Conservation (phyloP, 2,113 vertebrate species). For the Marcusenius ussheri region DNA sequence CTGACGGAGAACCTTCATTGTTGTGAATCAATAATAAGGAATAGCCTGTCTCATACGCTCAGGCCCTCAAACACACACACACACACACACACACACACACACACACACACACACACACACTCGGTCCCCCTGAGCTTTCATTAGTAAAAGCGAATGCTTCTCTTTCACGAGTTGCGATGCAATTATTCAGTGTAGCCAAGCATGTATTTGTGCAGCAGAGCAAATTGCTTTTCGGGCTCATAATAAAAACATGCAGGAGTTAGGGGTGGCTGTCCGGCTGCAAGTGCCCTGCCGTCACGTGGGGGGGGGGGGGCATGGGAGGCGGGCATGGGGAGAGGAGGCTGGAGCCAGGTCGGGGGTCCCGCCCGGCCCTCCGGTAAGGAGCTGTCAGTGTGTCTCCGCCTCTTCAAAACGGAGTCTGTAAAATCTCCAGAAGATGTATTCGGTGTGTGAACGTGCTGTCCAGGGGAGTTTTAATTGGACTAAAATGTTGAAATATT, state of each 20-base stretch:
- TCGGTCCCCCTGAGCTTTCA: not conserved
- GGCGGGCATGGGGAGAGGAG: not conserved
- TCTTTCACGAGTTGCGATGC: not conserved
- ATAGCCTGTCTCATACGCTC: not conserved
- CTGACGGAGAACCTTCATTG: not conserved
- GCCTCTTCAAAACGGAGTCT: not conserved
- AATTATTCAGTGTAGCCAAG: slow-evolving; percentile 19
- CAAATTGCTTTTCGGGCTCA: slow-evolving; percentile 6
- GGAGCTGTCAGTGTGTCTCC: not conserved
- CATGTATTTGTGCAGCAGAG: slow-evolving; percentile 10
- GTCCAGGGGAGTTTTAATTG: not conserved
- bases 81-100: not conserved
- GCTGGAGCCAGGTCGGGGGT: not conserved
- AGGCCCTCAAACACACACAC: not conserved
- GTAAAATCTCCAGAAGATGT: not conserved
- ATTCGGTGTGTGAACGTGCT: not conserved
- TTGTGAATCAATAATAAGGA: slow-evolving; percentile 4
- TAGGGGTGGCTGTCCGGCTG: not conserved
- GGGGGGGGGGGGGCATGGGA: not conserved
- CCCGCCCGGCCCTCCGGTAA: not conserved
- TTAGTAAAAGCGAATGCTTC: slow-evolving; percentile 15
- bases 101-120: not conserved
- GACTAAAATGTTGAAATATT: not conserved
- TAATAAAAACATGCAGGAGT: slow-evolving; percentile 5
- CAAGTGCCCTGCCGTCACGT: not conserved